These are phyloP conservation scores for Venustaconcha ellipsiformis DNA, from an alignment of 1,140 invertebrate species.

Conservation along the genomic window DNA sequence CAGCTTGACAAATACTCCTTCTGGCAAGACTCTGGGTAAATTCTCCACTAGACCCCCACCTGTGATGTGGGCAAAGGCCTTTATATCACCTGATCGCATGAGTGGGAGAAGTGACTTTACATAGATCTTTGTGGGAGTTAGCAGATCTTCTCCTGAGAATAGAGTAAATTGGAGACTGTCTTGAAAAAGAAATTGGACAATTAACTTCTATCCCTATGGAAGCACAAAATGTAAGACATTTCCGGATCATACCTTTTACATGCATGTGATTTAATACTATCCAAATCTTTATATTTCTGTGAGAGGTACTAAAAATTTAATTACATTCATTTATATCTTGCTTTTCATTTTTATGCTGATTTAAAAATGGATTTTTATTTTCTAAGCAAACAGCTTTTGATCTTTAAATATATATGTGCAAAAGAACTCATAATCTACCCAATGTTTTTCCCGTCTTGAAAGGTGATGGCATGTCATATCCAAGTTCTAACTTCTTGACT, in stretches of 20 bases:
- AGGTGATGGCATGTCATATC: conserved; percentile 80
- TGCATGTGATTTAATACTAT: too few species aligned
- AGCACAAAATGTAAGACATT: too few species aligned
- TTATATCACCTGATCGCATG: conserved; percentile 80
- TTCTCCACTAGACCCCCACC: conserved; percentile 95
- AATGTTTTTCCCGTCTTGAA: conserved; percentile 77
- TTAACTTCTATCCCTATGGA: too few species aligned
- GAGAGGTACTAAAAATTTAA: background rate
- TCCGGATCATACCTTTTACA: too few species aligned
- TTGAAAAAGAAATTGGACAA: too few species aligned
- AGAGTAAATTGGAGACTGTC: conserved; percentile 8
- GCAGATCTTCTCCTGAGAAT: conserved; percentile 82
- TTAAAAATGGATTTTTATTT: background rate
- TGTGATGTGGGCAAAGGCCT: conserved; percentile 95
- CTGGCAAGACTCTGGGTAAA: conserved; percentile 79
- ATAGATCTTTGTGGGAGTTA: conserved; percentile 95
- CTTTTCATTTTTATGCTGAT: background rate
- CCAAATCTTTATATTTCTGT: background rate
- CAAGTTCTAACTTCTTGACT: conserved; percentile 76
- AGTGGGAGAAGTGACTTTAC: conserved; percentile 81
- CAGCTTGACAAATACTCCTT: conserved; percentile 49
- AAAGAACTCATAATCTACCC: conserved; percentile 55
- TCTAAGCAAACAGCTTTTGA: background rate
- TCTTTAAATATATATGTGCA: background rate
- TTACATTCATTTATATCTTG: background rate